Conservation (phyloP, 2,113 vertebrate species). For the Dromaius novaehollandiae region DNA sequence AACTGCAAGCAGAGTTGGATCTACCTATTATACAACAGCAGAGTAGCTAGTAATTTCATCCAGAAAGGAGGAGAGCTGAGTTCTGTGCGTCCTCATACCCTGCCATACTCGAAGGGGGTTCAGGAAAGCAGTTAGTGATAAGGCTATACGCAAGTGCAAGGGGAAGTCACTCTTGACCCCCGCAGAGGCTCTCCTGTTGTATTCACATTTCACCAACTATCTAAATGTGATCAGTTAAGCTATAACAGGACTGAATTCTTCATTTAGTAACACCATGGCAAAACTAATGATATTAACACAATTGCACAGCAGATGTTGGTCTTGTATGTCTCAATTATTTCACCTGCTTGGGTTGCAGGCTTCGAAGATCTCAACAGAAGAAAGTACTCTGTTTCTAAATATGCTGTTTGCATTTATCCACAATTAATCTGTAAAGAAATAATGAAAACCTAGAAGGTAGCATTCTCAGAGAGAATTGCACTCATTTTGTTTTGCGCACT, state of each 20-base stretch:
- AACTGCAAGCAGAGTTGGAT: neutral
- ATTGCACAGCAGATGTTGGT: conserved; percentile 24
- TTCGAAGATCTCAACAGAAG: neutral
- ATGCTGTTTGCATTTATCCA: neutral
- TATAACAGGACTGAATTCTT: conserved; percentile 25
- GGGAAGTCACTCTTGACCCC: neutral
- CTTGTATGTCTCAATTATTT: conserved; percentile 53
- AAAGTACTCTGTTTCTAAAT: conserved; percentile 29
- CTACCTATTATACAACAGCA: neutral
- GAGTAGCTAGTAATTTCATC: neutral
- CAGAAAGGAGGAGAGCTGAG: neutral
- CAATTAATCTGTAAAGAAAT: conserved; percentile 24
- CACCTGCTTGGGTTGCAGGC: conserved; percentile 32
- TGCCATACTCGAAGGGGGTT: neutral
- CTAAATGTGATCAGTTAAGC: conserved; percentile 35
- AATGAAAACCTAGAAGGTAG: conserved; percentile 27
- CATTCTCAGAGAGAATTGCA: conserved; percentile 8
- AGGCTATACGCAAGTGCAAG: neutral
- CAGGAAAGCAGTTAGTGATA: neutral
- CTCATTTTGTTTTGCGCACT: neutral
- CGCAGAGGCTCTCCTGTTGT: conserved; percentile 9
- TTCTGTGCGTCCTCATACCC: neutral
- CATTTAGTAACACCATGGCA: conserved; percentile 34
- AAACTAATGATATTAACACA: conserved; percentile 33
- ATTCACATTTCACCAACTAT: conserved; percentile 17